Percentiles rank a stretch among this genome's conserved stretches.
phyloP scores from a whole-genome alignment of 64 coral and sea anemone genomes.

The Pachyseris speciosa region DNA sequence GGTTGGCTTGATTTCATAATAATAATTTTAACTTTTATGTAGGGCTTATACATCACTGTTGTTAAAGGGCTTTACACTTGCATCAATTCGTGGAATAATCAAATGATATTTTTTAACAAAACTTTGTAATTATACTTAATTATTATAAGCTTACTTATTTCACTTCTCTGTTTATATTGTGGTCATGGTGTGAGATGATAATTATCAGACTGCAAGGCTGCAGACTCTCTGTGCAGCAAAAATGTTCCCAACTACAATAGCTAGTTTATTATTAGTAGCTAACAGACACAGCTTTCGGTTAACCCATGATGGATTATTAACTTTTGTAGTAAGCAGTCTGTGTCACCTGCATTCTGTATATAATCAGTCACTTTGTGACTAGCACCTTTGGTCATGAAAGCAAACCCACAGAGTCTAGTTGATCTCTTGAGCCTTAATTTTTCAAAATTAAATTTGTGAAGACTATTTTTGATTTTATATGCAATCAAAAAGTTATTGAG shows the following conservation, averaged over 20 bases:
- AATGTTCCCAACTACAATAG: background rate
- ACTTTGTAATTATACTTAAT: too few species aligned
- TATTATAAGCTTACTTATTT: too few species aligned
- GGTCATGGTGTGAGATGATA: background rate
- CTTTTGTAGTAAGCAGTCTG: background rate
- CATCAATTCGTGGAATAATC: too few species aligned
- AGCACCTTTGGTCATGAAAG: background rate
- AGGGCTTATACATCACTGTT: too few species aligned
- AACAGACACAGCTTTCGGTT: too few species aligned
- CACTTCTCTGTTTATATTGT: background rate
- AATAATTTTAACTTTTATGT: too few species aligned
- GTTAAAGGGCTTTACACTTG: too few species aligned
- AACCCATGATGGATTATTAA: background rate
- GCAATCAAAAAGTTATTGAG: background rate
- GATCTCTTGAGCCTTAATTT: background rate
- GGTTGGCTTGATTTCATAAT: too few species aligned
- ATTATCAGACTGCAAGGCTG: background rate
- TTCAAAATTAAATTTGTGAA: too few species aligned
- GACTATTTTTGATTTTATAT: background rate
- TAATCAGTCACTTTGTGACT: background rate
- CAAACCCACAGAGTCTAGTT: background rate
- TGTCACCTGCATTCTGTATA: background rate
- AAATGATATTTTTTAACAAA: too few species aligned
- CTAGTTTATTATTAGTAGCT: background rate
- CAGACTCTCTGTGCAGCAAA: background rate